Base-by-base conservation (phyloP, 2,113 vertebrate species). In the Budorcas taxicolor region DNA sequence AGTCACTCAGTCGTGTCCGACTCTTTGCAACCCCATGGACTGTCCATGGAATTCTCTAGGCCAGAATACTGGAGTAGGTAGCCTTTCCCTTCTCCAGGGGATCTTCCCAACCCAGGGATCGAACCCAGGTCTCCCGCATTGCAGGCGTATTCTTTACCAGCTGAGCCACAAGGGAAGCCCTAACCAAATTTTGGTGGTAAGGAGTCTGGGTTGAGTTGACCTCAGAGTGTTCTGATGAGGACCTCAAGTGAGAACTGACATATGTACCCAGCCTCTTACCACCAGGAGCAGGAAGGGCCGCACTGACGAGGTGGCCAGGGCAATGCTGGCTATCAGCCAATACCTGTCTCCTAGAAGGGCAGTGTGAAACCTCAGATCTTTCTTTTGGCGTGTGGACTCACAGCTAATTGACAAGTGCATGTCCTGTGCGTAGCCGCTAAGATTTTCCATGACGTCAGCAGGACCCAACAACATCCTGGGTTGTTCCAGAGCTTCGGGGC, bases 401-500 rank as follows among this genome's bases (percentile, higher is more conserved):
- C 45, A 15, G 95, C 71, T 81, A 50, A 81, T 36, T 82, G 95
- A 94, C 93, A 60, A 93, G 90, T 1, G 6, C 7, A 0, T 9
- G 40, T 82, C 87, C 89, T 57, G 27, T 14, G 67, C 25, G 6
- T 6, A 33, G 36, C 64, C 31, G 91, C 90, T 76, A 43, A 92
- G 92, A 45, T 57, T 93, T 95, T 88, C 97, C 91, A 21, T 86
- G 94, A 96, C 31, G 13, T 94, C 92, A 78, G 93, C 90, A 29
- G 87, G 88, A 31, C 78, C 64, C 94, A 21, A 8, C 64, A 10
- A 16, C 3, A 25, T 53, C 96, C 58, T 64, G 86, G 91, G 82
- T 67, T 96, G 94, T 27, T 58, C 52, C 19, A 36, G 87, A 25
- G 47, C 45, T 27, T 60, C 7, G 3, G 84, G 60, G 58, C 53